phyloP scores from a whole-genome alignment of 1,140 invertebrate species.

The Aplysia californica region DNA sequence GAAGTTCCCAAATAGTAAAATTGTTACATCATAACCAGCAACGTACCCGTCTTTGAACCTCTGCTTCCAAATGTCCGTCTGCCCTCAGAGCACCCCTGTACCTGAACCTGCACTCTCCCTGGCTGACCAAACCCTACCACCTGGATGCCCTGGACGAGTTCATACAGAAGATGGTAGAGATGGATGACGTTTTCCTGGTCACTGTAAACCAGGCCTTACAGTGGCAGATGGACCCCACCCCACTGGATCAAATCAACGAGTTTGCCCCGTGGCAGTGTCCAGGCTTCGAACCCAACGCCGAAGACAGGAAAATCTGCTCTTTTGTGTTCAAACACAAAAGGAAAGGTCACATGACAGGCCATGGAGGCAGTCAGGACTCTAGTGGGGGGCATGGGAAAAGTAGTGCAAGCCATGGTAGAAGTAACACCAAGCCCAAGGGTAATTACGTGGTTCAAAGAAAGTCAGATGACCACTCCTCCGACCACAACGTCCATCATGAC shows the following conservation, averaged over 20 bases:
- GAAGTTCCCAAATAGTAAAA: no score
- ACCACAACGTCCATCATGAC: background rate
- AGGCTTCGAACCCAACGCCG: constrained; percentile 31
- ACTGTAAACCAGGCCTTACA: constrained; percentile 44
- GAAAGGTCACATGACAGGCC: no score
- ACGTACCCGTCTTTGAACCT: no score
- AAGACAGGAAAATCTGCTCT: constrained; percentile 32
- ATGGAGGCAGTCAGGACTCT: no score
- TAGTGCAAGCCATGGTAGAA: no score
- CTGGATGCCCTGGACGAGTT: constrained; percentile 47
- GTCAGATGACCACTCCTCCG: no score
- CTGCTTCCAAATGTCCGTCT: no score
- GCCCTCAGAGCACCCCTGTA: constrained; percentile 52
- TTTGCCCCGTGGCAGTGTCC: constrained; percentile 49
- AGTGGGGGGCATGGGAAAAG: no score
- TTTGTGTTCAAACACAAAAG: constrained; percentile 33
- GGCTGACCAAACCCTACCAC: constrained; percentile 46
- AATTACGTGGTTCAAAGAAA: no score
- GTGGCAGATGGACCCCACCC: constrained; percentile 51
- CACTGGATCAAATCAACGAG: constrained; percentile 30
- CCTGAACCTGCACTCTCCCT: constrained; percentile 50
- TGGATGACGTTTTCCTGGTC: constrained; percentile 52
- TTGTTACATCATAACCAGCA: no score
- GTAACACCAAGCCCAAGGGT: no score
- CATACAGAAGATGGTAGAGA: constrained; percentile 34